Base-by-base conservation (phyloP, 1,140 invertebrate genomes). In the Drosophila nigrodunni region DNA sequence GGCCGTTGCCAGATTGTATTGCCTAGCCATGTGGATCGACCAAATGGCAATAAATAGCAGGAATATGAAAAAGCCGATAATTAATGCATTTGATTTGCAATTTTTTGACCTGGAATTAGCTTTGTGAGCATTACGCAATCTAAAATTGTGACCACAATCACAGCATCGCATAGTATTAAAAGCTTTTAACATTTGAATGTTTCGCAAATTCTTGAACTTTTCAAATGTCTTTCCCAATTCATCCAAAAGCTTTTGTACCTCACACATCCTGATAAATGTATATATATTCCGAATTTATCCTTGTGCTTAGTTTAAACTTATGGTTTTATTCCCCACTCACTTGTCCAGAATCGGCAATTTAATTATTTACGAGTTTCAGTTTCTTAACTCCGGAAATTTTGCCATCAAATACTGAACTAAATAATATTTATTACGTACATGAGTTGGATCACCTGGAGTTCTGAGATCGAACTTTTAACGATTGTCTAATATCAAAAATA, bases 151-250 rank as follows among this genome's bases (percentile, higher is more conserved):
- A 7, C 74, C 66, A 21, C 81, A 87, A 0, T 82, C 58, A 9
- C 82, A 85, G 66, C 74, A 80, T 0, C 74, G 82, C n/a, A 85
- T 47, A 15, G 54, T 30, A 10, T 49, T 44, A 0, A 85, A 13
- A 6, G 77, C 13, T 4, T 71, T 37, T 5, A 85, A 7, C 77
- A 80, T 54, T 2, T 74, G 52, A 7, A 15, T 0, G 0, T 30
- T 10, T 0, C 69, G 77, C 11, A 30, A 5, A n/a, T 58, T 30
- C 44, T 57, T 74, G 39, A 34, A 58, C 6, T 57, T 71, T 1
- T 6, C 8, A n/a, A 83, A 83, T 6, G 62, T 80, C 46, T 68
- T 10, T 11, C 13, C 49, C 5, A 85, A 25, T 10, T 76, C 77
- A 35, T 68, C 49, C 9, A 77, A 2, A 34, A 83, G n/a, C 7